These are phyloP conservation scores for Telenomus remus DNA, from an alignment of 1,140 invertebrate genomes.

Conservation along the genomic window DNA sequence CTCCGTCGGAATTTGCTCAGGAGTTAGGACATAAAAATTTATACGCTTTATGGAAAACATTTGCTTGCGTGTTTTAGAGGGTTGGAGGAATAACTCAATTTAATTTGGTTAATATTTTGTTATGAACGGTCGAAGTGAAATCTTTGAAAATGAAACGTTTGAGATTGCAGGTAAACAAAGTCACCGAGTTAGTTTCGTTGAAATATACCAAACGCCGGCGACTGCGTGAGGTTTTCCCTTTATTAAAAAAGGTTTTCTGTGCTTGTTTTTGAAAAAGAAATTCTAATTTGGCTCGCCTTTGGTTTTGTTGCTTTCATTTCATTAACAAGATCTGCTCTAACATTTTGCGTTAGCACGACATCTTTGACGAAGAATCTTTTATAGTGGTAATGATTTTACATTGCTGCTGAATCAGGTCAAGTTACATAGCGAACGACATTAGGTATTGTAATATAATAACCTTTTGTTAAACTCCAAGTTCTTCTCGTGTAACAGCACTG, in stretches of 20 bases:
- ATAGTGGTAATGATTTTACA: conserved; percentile 3
- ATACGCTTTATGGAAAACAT: no score
- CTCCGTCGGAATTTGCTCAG: not conserved
- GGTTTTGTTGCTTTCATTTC: not conserved
- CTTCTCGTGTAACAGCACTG: no score
- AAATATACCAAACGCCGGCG: no score
- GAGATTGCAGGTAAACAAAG: no score
- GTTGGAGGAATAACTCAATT: no score
- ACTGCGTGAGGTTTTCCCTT: not conserved
- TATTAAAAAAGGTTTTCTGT: not conserved
- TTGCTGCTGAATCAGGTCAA: not conserved
- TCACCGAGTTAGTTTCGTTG: no score
- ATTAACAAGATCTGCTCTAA: conserved; percentile 2
- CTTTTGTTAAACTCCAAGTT: no score
- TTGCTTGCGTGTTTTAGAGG: no score
- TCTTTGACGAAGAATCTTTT: conserved; percentile 1
- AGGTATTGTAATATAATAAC: no score
- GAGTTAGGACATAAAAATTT: not conserved
- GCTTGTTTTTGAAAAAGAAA: conserved; percentile 1
- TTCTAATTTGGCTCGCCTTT: conserved; percentile 12
- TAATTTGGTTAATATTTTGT: no score
- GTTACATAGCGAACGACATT: not conserved
- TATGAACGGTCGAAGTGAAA: no score
- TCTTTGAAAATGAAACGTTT: no score
- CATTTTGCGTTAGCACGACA: not conserved